Percentiles rank a stretch among this genome's conserved stretches.
These are phyloP conservation scores for Syrmaticus mikado DNA, from an alignment of 2,113 vertebrate species.

Conservation along the genomic window DNA sequence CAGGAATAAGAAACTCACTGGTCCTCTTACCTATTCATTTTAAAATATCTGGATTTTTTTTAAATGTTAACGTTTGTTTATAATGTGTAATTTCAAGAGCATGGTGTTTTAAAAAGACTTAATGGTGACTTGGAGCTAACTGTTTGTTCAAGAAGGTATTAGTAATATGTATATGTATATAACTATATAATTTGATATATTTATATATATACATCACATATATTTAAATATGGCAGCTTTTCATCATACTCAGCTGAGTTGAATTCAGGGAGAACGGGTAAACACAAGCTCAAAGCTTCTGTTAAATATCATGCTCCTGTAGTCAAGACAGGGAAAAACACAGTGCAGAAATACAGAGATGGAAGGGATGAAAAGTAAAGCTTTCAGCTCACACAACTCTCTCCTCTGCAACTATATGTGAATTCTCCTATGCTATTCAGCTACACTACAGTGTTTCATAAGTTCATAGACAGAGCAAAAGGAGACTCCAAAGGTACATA, in stretches of 20 bases:
- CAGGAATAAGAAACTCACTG: background rate
- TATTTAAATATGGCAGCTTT: constrained; percentile 14
- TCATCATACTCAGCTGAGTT: background rate
- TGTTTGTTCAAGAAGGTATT: constrained; percentile 30
- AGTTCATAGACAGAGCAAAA: background rate
- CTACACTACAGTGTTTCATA: background rate
- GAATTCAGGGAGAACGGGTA: background rate
- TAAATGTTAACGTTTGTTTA: constrained; percentile 49
- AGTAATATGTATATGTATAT: background rate
- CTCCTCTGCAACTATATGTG: background rate
- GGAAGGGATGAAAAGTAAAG: background rate
- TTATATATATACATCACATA: background rate
- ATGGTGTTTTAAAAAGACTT: constrained; percentile 61
- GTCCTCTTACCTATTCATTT: constrained; percentile 7
- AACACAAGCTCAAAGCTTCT: constrained; percentile 6
- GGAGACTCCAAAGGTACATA: background rate
- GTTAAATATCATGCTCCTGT: background rate
- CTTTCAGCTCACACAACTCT: background rate
- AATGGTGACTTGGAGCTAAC: constrained; percentile 9
- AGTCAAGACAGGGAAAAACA: background rate
- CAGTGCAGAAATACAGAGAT: background rate
- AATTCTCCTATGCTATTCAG: background rate
- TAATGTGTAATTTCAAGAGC: constrained; percentile 32
- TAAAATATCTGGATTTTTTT: constrained; percentile 51
- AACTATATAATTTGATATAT: constrained; percentile 7